A percentile compares a stretch with the other conserved stretches of the same genome.
These are phyloP conservation scores for Octodonta nipae DNA, from an alignment of 2,888 invertebrate genomes.

Conservation along the genomic window DNA sequence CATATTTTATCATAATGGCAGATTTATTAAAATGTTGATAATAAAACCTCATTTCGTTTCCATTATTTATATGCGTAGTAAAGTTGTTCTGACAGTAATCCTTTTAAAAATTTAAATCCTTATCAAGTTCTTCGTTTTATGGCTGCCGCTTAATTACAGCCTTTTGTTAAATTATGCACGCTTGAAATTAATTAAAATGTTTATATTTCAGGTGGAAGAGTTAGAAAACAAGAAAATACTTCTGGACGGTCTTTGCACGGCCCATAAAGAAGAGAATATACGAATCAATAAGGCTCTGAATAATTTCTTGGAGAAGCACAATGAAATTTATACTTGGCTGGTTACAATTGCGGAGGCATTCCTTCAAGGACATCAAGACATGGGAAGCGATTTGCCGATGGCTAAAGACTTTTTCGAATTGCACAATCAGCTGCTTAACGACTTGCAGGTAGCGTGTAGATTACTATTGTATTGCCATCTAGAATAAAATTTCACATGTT, in stretches of 20 bases:
- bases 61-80: too few relatives aligned
- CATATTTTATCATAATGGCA: too few relatives aligned
- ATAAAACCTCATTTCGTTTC: too few relatives aligned
- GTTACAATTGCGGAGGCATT: slow-evolving; percentile 59
- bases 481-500: too few relatives aligned
- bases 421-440: slow-evolving; percentile 58
- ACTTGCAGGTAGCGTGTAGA: slow-evolving; percentile 55
- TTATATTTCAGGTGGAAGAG: slow-evolving; percentile 41
- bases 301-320: slow-evolving; percentile 54
- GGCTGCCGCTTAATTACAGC: too few relatives aligned
- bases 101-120: too few relatives aligned
- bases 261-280: slow-evolving; percentile 54
- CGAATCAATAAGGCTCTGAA: slow-evolving; percentile 55
- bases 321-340: slow-evolving; percentile 60
- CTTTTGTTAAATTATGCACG: too few relatives aligned
- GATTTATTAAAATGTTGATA: too few relatives aligned
- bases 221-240: slow-evolving; percentile 60
- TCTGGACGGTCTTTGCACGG: slow-evolving; percentile 48
- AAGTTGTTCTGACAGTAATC: too few relatives aligned
- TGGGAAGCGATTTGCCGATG: slow-evolving; percentile 54
- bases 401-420: slow-evolving; percentile 60
- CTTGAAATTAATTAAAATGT: too few relatives aligned
- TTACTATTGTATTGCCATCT: too few relatives aligned
- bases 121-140: too few relatives aligned
- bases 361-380: slow-evolving; percentile 56